phyloP scores from a whole-genome alignment of 2,888 invertebrate species.

The Neuroscelio doddi region DNA sequence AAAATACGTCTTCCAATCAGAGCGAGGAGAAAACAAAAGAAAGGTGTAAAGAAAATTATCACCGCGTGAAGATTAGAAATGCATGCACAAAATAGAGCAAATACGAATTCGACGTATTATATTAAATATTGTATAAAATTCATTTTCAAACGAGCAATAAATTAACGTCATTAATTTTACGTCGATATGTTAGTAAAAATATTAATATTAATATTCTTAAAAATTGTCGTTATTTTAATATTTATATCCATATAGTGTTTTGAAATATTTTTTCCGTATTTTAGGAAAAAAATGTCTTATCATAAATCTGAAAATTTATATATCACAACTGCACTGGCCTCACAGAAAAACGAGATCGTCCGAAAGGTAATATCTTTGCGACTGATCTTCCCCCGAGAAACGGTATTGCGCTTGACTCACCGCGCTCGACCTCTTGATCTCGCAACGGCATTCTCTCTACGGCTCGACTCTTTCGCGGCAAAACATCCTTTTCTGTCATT shows the following conservation, averaged over 20 bases:
- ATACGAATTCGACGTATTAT: slow-evolving; percentile 14
- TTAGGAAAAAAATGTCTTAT: too few species aligned
- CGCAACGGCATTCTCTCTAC: slow-evolving; percentile 44
- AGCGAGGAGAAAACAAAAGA: slow-evolving; percentile 71
- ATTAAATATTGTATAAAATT: background rate
- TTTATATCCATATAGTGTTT: slow-evolving; percentile 23
- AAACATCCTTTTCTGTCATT: slow-evolving; percentile 37
- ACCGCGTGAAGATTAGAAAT: slow-evolving; percentile 37
- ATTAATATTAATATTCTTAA: too few species aligned
- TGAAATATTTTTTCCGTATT: too few species aligned
- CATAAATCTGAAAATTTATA: slow-evolving; percentile 5
- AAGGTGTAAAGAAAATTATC: slow-evolving; percentile 67
- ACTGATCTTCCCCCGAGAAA: slow-evolving; percentile 35
- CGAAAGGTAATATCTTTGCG: slow-evolving; percentile 35
- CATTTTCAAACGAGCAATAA: too few species aligned
- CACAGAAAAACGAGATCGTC: slow-evolving; percentile 25
- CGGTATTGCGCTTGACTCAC: slow-evolving; percentile 36
- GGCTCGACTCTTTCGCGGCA: slow-evolving; percentile 32
- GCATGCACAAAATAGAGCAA: background rate
- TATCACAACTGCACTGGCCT: slow-evolving; percentile 6
- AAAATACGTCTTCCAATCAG: slow-evolving; percentile 66
- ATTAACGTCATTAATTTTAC: too few species aligned
- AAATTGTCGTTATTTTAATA: slow-evolving; percentile 1
- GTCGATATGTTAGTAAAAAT: too few species aligned
- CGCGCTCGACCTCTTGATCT: slow-evolving; percentile 47